A percentile compares a stretch with the other conserved stretches of the same genome.
phyloP scores from a whole-genome alignment of 2,888 invertebrate genomes.

The Plutella xylostella region DNA sequence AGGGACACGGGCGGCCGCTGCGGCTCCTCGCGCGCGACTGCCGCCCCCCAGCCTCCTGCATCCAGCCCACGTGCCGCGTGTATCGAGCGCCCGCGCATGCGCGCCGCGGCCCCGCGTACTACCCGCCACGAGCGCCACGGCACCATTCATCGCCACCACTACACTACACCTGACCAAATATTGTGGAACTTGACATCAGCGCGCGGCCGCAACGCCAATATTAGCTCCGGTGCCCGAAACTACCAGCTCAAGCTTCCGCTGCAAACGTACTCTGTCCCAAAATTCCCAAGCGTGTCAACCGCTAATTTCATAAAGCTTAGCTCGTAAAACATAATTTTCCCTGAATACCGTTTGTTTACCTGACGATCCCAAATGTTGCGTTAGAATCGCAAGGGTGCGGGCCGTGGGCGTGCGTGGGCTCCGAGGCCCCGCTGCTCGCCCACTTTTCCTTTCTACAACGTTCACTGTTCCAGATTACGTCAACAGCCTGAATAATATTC shows the following conservation, averaged over 20 bases:
- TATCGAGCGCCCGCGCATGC: conserved; percentile 63
- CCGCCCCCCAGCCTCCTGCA: conserved; percentile 3
- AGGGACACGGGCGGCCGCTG: conserved; percentile 21
- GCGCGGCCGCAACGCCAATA: no score
- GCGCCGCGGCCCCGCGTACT: conserved; percentile 33
- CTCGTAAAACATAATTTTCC: no score
- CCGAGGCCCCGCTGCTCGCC: conserved; percentile 58
- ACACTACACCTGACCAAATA: conserved; percentile 58
- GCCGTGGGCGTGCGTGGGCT: conserved; percentile 38
- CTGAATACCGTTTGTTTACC: no score
- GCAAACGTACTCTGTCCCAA: no score
- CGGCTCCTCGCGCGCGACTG: background rate
- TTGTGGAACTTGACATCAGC: no score
- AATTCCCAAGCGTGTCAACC: no score
- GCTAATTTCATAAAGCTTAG: no score
- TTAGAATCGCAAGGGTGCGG: no score
- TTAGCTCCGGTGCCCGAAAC: no score
- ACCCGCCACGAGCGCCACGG: conserved; percentile 24
- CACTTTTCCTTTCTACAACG: conserved; percentile 65
- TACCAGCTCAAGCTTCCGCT: no score
- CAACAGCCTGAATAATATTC: no score
- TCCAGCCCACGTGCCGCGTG: conserved; percentile 45
- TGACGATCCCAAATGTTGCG: no score
- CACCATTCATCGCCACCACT: conserved; percentile 21
- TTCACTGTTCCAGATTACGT: conserved; percentile 64